phyloP scores from a whole-genome alignment of 92 coral and sea anemone genomes.

The Actinostola sp. region DNA sequence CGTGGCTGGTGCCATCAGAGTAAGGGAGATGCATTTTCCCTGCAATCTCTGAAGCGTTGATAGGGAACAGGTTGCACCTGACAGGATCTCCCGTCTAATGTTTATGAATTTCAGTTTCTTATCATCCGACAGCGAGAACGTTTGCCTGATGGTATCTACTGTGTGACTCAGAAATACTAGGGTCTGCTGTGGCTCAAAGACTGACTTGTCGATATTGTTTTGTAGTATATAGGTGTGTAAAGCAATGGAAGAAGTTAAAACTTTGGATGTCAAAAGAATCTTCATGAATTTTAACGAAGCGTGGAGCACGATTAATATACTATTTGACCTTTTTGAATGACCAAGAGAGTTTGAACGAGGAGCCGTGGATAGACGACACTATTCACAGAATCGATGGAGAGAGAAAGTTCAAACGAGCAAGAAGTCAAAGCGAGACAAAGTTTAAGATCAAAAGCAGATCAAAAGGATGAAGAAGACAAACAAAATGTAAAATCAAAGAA shows the following conservation, averaged over 20 bases:
- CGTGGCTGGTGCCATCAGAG: constrained; percentile 27
- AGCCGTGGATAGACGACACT: neutral
- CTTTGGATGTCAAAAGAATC: too few relatives aligned
- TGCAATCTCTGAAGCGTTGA: neutral
- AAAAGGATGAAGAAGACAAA: neutral
- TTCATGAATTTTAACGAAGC: constrained; percentile 47
- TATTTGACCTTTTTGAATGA: constrained; percentile 27
- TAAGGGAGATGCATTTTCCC: constrained; percentile 6
- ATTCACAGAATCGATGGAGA: neutral
- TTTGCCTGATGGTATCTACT: constrained; percentile 18
- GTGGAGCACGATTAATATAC: constrained; percentile 30
- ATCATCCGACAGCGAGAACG: constrained; percentile 24
- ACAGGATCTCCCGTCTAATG: neutral
- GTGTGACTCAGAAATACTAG: constrained; percentile 12
- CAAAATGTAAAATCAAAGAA: neutral
- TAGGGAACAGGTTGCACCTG: neutral
- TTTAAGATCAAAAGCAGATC: neutral
- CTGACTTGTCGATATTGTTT: constrained; percentile 7
- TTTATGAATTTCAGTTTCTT: constrained; percentile 10
- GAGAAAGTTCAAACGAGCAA: neutral
- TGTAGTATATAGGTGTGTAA: too few relatives aligned
- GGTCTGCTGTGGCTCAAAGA: neutral
- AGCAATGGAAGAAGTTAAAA: too few relatives aligned
- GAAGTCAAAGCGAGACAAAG: too few relatives aligned
- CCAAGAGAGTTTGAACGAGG: constrained; percentile 20